phyloP scores from a whole-genome alignment of 2,797 vertebrate genomes.

The Galagoides demidoff region DNA sequence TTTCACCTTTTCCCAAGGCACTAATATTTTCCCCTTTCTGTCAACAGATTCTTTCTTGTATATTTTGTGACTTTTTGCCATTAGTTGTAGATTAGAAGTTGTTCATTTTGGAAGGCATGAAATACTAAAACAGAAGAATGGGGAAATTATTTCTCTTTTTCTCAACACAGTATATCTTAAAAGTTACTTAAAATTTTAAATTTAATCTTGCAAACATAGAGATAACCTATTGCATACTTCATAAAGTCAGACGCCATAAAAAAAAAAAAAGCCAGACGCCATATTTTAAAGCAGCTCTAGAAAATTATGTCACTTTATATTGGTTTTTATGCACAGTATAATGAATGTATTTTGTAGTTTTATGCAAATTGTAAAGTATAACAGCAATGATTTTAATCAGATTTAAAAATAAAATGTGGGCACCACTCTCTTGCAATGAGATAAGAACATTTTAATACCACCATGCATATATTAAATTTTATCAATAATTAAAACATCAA shows the following conservation, averaged over 20 bases:
- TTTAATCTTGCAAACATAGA: neutral
- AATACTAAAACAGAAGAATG: neutral
- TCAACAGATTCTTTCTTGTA: neutral
- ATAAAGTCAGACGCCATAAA: neutral
- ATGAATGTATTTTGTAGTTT: neutral
- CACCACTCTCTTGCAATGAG: neutral
- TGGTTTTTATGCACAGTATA: neutral
- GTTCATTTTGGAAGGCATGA: neutral
- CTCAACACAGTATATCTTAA: neutral
- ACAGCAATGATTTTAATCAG: neutral
- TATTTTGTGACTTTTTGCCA: neutral
- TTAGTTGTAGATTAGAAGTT: neutral
- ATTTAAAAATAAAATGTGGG: neutral
- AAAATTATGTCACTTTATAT: neutral
- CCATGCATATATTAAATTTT: neutral
- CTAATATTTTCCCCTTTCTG: constrained; percentile 29
- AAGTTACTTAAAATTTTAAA: constrained; percentile 37
- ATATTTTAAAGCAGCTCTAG: neutral
- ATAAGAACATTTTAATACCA: neutral
- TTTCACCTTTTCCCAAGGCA: neutral
- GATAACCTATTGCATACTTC: neutral
- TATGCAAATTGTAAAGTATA: neutral
- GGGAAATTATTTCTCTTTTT: neutral
- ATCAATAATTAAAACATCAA: neutral
- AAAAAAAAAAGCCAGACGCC: neutral